Conservation (phyloP, 2,888 invertebrate genomes). For the Amphipoea lucens region DNA sequence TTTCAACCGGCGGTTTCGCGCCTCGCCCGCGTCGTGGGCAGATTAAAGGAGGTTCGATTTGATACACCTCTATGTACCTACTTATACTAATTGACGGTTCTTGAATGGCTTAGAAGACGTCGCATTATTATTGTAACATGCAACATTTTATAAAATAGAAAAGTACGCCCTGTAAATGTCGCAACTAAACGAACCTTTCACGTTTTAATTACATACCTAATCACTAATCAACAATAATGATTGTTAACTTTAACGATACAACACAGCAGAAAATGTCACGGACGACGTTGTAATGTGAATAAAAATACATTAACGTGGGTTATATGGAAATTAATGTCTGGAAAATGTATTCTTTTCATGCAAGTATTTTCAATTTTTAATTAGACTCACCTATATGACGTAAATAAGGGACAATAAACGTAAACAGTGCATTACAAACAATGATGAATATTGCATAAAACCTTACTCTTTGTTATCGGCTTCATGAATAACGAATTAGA, state of each 20-base stretch:
- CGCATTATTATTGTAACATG: conserved; percentile 1
- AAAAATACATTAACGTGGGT: conserved; percentile 19
- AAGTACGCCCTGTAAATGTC: neutral
- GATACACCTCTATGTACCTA: conserved; percentile 48
- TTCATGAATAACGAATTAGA: conserved; percentile 76
- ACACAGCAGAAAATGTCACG: conserved; percentile 26
- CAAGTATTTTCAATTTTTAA: conserved; percentile 60
- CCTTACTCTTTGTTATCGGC: conserved; percentile 66
- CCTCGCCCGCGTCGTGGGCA: conserved; percentile 46
- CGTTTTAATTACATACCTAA: conserved; percentile 24
- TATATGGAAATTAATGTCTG: conserved; percentile 20
- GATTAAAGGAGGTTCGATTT: conserved; percentile 58
- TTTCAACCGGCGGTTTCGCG: conserved; percentile 69
- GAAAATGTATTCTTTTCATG: conserved; percentile 42
- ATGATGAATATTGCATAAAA: conserved; percentile 68
- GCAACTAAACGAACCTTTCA: conserved; percentile 6
- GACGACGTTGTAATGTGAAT: conserved; percentile 19
- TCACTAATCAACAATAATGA: conserved; percentile 27
- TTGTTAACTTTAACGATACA: conserved; percentile 18
- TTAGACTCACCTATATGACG: conserved; percentile 37
- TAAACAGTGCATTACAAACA: conserved; percentile 58
- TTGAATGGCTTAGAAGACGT: neutral
- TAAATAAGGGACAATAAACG: conserved; percentile 50
- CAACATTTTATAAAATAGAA: conserved; percentile 5
- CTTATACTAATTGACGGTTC: conserved; percentile 24